Base-by-base conservation (phyloP, 2,888 invertebrate species). In the Troides helena region DNA sequence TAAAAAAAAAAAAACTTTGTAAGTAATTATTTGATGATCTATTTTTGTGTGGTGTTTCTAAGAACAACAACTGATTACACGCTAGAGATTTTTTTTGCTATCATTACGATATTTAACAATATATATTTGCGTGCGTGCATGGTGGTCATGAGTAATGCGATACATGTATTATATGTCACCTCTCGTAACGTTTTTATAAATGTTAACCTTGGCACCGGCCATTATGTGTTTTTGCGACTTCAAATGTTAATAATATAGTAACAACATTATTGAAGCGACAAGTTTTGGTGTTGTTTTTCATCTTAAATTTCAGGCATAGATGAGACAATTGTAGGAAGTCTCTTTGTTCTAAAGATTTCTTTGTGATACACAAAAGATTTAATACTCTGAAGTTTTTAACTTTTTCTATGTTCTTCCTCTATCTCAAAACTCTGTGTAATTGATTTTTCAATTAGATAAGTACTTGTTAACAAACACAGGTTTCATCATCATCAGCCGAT, bases 101-200 rank as follows among this genome's bases (percentile, higher is more conserved):
- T 58, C 53, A 62, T 62, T 58, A 66, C 43, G 23, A 36, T 46
- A 58, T 58, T 8, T 66, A 50, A 65, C 65, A 60, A 50, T 61
- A 61, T 69, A 53, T 64, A 61, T 65, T 50, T 50, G 23, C 25
- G 46, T 63, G 60, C 56, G 36, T n/a, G 53, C 14, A 53, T 53
- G 53, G 53, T 68, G 64, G 60, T 59, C 43, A 25, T 30, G 57
- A 46, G 18, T 60, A 65, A 58, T 39, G 64, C 56, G 60, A 61
- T 65, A 21, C 46, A 23, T 21, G 60, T 65, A 56, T 65, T 69
- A 58, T 61, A 53, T 69, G 69, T 65, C 69, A 69, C 56, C 65
- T 57, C 62, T 61, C 25, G 30, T 68, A 58, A 21, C 6, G 67
- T 61, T 68, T 59, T 68, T 68, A 23, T 64, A 36, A 59, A 36